Conservation (phyloP, 1,140 invertebrate genomes). For the Drosophila nigrodunni region DNA sequence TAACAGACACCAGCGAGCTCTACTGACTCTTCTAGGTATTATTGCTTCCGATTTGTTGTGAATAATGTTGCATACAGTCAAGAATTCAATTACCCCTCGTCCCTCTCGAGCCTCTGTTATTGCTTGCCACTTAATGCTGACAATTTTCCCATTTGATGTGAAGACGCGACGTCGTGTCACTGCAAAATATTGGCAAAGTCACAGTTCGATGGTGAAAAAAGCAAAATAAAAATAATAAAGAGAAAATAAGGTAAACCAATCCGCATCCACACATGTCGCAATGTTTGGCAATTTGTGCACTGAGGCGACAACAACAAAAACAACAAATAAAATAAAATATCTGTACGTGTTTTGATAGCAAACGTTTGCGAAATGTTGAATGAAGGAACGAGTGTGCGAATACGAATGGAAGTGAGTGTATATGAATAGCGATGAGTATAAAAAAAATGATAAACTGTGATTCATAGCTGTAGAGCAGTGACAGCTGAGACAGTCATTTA, state of each 20-base stretch:
- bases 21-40: conserved; percentile 44
- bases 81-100: conserved; percentile 74
- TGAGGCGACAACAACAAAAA: conserved; percentile 60
- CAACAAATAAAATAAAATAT: conserved; percentile 74
- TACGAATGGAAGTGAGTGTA: not conserved
- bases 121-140: conserved; percentile 79
- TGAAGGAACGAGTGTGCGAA: not conserved
- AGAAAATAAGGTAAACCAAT: conserved; percentile 62
- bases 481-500: not conserved
- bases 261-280: conserved; percentile 61
- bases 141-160: conserved; percentile 77
- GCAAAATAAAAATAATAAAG: conserved; percentile 8
- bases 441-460: conserved; percentile 30
- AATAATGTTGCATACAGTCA: conserved; percentile 74
- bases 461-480: conserved; percentile 2
- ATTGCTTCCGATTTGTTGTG: conserved; percentile 80
- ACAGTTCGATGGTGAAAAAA: conserved; percentile 21
- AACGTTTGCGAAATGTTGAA: conserved; percentile 17
- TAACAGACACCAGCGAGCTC: conserved; percentile 42
- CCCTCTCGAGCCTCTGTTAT: conserved; percentile 26
- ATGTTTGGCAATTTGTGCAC: conserved; percentile 80
- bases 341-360: conserved; percentile 58
- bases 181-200: conserved; percentile 70
- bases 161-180: conserved; percentile 44
- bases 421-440: conserved; percentile 11